Evolutionary conservation across 2,888 invertebrate genomes (phyloP).

Genomic region (Schizotus pectinicornis): DNA sequence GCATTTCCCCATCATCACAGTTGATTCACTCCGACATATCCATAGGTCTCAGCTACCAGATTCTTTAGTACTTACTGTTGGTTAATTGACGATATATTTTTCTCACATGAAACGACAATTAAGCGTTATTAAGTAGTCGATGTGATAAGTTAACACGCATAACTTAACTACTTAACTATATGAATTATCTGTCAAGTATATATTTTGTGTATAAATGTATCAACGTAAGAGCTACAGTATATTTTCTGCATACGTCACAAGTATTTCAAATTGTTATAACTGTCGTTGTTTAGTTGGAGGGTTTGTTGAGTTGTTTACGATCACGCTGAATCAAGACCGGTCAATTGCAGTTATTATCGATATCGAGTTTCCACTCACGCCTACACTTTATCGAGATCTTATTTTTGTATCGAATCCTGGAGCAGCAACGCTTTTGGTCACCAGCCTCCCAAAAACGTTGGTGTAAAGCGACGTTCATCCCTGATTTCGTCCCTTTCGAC

Average conservation of each 20-base stretch:
- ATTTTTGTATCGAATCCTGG: constrained; percentile 10
- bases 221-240: constrained; percentile 15
- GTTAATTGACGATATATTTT: constrained; percentile 11
- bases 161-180: constrained; percentile 12
- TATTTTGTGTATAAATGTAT: constrained; percentile 44
- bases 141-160: constrained; percentile 1
- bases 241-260: constrained; percentile 1
- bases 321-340: background rate
- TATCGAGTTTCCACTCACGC: constrained; percentile 17
- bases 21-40: constrained; percentile 13
- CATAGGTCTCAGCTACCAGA: constrained; percentile 8
- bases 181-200: constrained; percentile 29
- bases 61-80: background rate
- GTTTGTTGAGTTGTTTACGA: no score
- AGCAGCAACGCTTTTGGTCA: constrained; percentile 48
- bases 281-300: no score
- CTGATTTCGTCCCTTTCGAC: constrained; percentile 12
- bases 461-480: constrained; percentile 26
- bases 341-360: constrained; percentile 7
- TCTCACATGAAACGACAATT: constrained; percentile 11
- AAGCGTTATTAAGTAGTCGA: no score
- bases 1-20: constrained; percentile 11
- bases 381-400: constrained; percentile 2
- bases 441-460: constrained; percentile 55
- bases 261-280: no score